Base-by-base conservation (phyloP, 2,113 vertebrate species). In the Elephas maximus region DNA sequence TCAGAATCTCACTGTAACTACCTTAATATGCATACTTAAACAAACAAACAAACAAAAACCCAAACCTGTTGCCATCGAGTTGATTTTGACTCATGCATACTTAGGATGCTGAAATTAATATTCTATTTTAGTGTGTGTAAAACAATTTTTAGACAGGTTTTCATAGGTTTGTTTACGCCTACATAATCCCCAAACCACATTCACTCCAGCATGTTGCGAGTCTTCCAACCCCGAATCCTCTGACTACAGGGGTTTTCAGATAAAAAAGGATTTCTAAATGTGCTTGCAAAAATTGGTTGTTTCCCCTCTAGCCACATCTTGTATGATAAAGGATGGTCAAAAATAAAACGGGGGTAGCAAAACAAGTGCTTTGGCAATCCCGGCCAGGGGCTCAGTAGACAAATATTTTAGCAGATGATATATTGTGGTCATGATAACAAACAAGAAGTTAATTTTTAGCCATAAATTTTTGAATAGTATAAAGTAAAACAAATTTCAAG, bases 401-500 rank as follows among this genome's bases (percentile, higher is more conserved):
- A 82, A 87, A 91, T 91, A 73, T 65, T 77, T 82, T n/a, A 60
- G 84, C 53, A 81, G 30, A 89, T 20, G 78, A 33, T 67, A 33
- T 67, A 65, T 3, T 83, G 44, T 30, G 44, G 11, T 91, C 5
- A 20, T 51, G 80, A 74, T 67, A 93, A 79, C 9, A 74, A 86
- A 30, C 20, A 85, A 65, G 23, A 62, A 65, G 8, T 5, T 84
- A 71, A 83, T 51, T 95, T 88, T 65, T 92, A 91, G 57, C 21
- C 83, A 88, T 51, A 88, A 7, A 17, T 65, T 82, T 93, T 88
- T 82, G 45, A 90, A 81, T 20, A 82, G 18, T 79, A 84, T 5
- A 91, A 88, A 85, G 67, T 12, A 57, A 82, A 65, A 94, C 45
- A 69, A 95, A 79, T 74, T 79, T 88, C 26, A 37, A 79, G 69